A percentile compares a stretch with the other conserved stretches of the same genome.
phyloP scores from a whole-genome alignment of 2,113 vertebrate species.

The Megaceryle torquata region DNA sequence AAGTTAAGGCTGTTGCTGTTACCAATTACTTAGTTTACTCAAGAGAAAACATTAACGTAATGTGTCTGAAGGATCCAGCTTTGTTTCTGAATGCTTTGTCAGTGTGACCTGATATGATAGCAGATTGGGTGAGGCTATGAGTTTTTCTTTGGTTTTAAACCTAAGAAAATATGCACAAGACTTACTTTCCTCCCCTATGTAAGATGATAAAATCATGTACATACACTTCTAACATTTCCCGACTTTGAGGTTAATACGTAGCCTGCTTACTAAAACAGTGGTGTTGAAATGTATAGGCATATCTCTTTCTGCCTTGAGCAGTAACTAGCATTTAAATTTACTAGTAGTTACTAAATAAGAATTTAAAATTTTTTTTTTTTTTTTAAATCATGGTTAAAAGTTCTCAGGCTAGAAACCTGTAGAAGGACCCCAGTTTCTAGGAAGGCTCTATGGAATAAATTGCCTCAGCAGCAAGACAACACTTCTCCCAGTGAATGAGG shows the following conservation, averaged over 20 bases:
- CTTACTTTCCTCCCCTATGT: neutral
- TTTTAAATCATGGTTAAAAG: neutral
- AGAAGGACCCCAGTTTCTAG: neutral
- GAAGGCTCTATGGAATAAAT: neutral
- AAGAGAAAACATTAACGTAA: neutral
- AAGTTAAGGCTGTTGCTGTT: neutral
- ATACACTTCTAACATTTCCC: too few species aligned
- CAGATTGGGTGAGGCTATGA: neutral
- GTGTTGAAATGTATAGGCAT: neutral
- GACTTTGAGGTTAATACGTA: too few species aligned
- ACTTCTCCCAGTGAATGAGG: neutral
- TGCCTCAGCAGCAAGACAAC: neutral
- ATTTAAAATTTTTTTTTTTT: too few species aligned
- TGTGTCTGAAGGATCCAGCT: neutral
- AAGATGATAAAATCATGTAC: too few species aligned
- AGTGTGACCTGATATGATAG: constrained; percentile 24
- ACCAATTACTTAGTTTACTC: neutral
- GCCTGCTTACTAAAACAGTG: neutral
- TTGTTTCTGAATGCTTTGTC: neutral
- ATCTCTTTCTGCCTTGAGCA: neutral
- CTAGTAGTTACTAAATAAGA: neutral
- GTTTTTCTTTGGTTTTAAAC: neutral
- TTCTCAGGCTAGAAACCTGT: neutral
- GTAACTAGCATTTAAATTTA: neutral
- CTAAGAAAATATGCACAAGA: neutral